phyloP scores from a whole-genome alignment of 2,888 invertebrate genomes.

The Camponotus fellah region DNA sequence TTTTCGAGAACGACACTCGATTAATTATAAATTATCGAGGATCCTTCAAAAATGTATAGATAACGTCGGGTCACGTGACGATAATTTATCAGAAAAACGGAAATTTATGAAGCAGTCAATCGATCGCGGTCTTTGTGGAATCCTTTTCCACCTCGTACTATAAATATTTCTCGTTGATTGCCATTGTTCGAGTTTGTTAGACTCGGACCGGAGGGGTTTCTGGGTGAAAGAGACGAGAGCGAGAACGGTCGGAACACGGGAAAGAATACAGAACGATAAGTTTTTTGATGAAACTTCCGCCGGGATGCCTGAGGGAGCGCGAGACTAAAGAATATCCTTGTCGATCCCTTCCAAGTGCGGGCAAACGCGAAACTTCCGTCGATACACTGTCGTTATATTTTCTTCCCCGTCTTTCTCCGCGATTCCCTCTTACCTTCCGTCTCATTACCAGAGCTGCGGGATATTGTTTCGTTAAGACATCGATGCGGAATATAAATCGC shows the following conservation, averaged over 20 bases:
- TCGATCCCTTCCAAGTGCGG: constrained; percentile 57
- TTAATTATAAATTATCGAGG: neutral
- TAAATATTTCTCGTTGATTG: constrained; percentile 65
- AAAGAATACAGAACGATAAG: constrained; percentile 63
- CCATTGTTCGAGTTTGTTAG: constrained; percentile 67
- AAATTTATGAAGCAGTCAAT: constrained; percentile 34
- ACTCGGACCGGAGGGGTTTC: constrained; percentile 50
- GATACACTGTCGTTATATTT: constrained; percentile 49
- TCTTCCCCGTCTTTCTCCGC: constrained; percentile 21
- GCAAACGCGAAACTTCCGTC: constrained; percentile 58
- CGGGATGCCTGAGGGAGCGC: constrained; percentile 48
- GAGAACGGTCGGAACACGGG: constrained; percentile 48
- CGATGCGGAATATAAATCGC: constrained; percentile 55
- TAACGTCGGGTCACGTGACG: neutral
- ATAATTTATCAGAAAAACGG: constrained; percentile 19
- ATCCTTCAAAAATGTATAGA: neutral
- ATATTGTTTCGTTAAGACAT: constrained; percentile 60
- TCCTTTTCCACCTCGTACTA: constrained; percentile 53
- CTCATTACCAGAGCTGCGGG: constrained; percentile 41
- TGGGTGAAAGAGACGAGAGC: constrained; percentile 16
- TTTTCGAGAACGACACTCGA: neutral
- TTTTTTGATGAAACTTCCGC: constrained; percentile 64
- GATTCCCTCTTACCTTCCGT: constrained; percentile 16
- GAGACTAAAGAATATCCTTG: constrained; percentile 66
- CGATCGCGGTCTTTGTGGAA: constrained; percentile 54